Evolutionary conservation across 2,113 vertebrate genomes (phyloP).

Genomic region (Macheiramphus alcinus): DNA sequence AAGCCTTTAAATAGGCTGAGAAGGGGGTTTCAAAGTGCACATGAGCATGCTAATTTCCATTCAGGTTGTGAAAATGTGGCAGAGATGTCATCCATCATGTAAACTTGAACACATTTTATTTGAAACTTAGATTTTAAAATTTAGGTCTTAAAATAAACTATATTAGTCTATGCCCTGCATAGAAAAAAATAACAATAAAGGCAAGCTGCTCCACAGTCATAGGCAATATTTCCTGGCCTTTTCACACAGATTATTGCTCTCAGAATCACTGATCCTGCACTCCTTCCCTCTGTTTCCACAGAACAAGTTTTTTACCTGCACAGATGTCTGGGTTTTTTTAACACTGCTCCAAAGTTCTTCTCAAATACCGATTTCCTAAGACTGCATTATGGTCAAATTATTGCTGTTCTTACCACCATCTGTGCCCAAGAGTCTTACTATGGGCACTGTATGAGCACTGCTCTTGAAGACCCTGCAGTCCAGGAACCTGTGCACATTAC

Average conservation of each 20-base stretch:
- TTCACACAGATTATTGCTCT: background rate
- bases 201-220: background rate
- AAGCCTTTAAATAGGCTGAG: background rate
- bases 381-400: background rate
- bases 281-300: background rate
- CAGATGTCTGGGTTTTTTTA: background rate
- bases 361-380: background rate
- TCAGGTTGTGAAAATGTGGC: background rate
- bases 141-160: background rate
- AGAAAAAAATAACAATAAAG: background rate
- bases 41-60: background rate
- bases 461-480: background rate
- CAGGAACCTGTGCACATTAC: background rate
- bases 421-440: background rate
- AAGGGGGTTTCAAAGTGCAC: background rate
- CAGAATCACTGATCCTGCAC: background rate
- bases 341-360: background rate
- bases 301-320: accelerated
- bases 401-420: background rate
- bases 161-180: background rate
- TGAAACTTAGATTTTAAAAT: background rate
- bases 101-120: background rate
- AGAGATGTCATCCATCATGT: background rate
- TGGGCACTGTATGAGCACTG: background rate
- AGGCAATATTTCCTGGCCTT: background rate